Evolutionary conservation across 2,797 vertebrate genomes (phyloP), one percentile per base, ranked within the genome.

Genomic region (Neopelma chrysocephalum): DNA sequence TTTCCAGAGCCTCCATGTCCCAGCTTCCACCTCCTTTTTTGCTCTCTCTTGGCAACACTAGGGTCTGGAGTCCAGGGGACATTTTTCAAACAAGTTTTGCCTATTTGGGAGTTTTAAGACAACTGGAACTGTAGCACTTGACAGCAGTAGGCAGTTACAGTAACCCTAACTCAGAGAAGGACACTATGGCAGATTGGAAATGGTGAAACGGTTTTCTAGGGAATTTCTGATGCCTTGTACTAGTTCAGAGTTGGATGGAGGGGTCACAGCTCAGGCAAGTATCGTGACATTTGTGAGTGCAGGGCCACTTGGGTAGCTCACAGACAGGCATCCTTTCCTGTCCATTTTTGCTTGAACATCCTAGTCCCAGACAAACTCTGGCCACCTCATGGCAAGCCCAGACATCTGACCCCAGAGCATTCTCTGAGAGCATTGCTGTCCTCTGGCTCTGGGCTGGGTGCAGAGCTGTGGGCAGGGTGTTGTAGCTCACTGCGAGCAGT

Each of bases 401-500:
- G 45, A 45, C 3, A 38, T 4, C 25, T 36, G 42, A 82, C 10
- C 13, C 51, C 43, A 77, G 65, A 84, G 26, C 70, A 60, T 53
- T 40, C 42, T 71, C 50, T 3, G 2, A 23, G 11, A 47, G 40
- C 22, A 66, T 34, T 45, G n/a, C 32, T 87, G 31, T 15, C 5
- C 10, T 60, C 32, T 65, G 3, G 0, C 40, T 77, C 32, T 23
- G 27, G 53, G 42, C n/a, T 68, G 50, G n/a, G 32, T 0, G 0
- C 51, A 26, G 57, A 73, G n/a, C 62, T 72, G 60, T 3, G 1
- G 34, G 71, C 50, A 65, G 40, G 32, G 45, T 1, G 0, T 1
- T 73, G 62, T 10, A 70, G 38, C 53, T 87, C 10, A 1, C 31
- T 71, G 58, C 0, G 2, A 90, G 72, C 36, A 32, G 32, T 64